Evolutionary conservation across 1,140 invertebrate species (phyloP).

Genomic region (Pogonomyrmex barbatus): DNA sequence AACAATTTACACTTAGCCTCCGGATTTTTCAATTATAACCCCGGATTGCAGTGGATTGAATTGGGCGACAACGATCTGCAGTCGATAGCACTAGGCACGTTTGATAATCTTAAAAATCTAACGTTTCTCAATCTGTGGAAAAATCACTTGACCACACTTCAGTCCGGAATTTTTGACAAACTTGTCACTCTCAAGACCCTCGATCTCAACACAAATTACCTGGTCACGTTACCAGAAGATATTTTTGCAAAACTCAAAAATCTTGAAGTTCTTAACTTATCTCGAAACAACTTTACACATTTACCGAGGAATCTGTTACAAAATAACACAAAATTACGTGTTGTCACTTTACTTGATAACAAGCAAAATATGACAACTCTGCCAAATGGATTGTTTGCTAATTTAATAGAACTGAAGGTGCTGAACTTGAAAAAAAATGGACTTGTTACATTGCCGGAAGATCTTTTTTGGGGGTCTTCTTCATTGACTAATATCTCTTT

Average conservation of each 20-base stretch:
- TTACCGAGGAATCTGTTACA: conserved; percentile 88
- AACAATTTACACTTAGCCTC: conserved; percentile 85
- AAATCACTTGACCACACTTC: conserved; percentile 88
- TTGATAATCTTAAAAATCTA: conserved; percentile 87
- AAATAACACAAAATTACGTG: conserved; percentile 85
- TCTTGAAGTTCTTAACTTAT: conserved; percentile 87
- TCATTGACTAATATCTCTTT: conserved; percentile 87
- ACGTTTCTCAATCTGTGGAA: conserved; percentile 88
- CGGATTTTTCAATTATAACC: conserved; percentile 79
- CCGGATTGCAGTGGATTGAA: conserved; percentile 87
- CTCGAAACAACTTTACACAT: conserved; percentile 87
- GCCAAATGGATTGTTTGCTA: conserved; percentile 86
- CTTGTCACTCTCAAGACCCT: conserved; percentile 87
- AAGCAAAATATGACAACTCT: conserved; percentile 87
- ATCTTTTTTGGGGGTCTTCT: conserved; percentile 87
- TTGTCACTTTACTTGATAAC: conserved; percentile 85
- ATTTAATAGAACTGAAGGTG: conserved; percentile 86
- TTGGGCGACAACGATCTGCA: conserved; percentile 88
- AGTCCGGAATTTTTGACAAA: conserved; percentile 87
- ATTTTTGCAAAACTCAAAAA: conserved; percentile 87
- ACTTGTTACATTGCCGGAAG: conserved; percentile 86
- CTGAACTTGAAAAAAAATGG: conserved; percentile 86
- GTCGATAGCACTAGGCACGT: conserved; percentile 87
- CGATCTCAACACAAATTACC: conserved; percentile 88
- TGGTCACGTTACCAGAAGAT: conserved; percentile 87